These are phyloP conservation scores for Acanthoscelides obtectus DNA, from an alignment of 2,888 invertebrate species.

Conservation along the genomic window DNA sequence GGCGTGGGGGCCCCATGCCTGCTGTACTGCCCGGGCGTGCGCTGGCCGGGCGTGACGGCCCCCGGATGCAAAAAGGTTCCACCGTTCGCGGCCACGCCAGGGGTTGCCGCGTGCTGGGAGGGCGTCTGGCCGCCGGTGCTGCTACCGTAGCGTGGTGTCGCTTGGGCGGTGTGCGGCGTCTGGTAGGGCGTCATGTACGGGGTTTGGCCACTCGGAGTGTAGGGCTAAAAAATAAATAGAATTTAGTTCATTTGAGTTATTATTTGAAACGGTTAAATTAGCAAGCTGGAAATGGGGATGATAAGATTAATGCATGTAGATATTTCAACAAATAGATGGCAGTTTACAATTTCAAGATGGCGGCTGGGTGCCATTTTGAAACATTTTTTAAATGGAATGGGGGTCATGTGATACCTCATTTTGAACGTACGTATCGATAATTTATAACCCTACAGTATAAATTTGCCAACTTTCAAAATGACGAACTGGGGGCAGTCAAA, in stretches of 20 bases:
- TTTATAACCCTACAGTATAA: too few species aligned
- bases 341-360: too few species aligned
- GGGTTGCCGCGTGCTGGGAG: slow-evolving; percentile 35
- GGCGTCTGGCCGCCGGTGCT: slow-evolving; percentile 46
- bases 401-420: too few species aligned
- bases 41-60: slow-evolving; percentile 49
- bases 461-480: too few species aligned
- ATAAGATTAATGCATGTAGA: background rate
- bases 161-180: slow-evolving; percentile 63
- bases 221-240: slow-evolving; percentile 59
- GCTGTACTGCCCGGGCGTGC: slow-evolving; percentile 40
- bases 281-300: too few species aligned
- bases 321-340: background rate
- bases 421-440: too few species aligned
- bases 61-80: slow-evolving; percentile 58
- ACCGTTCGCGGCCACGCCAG: slow-evolving; percentile 37
- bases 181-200: slow-evolving; percentile 92
- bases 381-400: too few species aligned
- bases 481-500: too few species aligned
- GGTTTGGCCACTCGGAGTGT: slow-evolving; percentile 89
- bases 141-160: slow-evolving; percentile 61
- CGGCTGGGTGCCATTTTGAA: too few species aligned
- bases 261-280: too few species aligned
- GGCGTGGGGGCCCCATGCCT: slow-evolving; percentile 35
- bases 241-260: too few species aligned